Evolutionary conservation across 92 coral and sea anemone genomes (phyloP), one percentile per base, ranked within the genome.

Genomic region (Zoanthus sociatus): DNA sequence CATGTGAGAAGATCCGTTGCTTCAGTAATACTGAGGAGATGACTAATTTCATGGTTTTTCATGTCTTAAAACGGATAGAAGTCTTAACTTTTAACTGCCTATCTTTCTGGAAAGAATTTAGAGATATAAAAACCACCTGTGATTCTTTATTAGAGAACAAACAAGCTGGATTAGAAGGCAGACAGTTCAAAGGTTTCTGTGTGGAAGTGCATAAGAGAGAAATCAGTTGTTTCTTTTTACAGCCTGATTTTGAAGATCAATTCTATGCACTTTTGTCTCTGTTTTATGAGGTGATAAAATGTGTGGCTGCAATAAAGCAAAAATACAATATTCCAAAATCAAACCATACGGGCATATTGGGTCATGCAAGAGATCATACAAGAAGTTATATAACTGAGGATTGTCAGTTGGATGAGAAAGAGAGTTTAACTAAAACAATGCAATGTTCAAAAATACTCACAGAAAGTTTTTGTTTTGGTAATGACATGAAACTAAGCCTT

Each of bases 1-100:
- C 74, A 64, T 18, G 9, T 14, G 45, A 66, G 4, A 63, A 12
- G 9, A 8, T 20, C 14, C 10, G 7, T n/a, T 50, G n/a, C 17
- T 42, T 20, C 31, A 46, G 10, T 21, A 1, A 7, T 50, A 30
- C 48, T 8, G 47, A 48, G 20, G 64, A 53, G 21, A 32, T 64
- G 85, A 81, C 68, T 51, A 66, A 1, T 17, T 77, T 81, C 13
- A 44, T 81, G 75, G 21, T 81, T 81, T 81, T 46, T 20, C 32
- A 26, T 66, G 58, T 81, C 54, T 66, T 81, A 50, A 81, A 66
- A 15, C 26, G 21, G 18, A 18, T 47, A 16, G 85, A 81, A 45
- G 66, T 4, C 56, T 81, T 81, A 42, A 30, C 6, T n/a, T 64
- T 47, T 9, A 17, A 31, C 61, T 66, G 60, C 11, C 20, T 81